These are phyloP conservation scores for Drosophila sturtevanti DNA, from an alignment of 1,140 invertebrate species.

Conservation along the genomic window DNA sequence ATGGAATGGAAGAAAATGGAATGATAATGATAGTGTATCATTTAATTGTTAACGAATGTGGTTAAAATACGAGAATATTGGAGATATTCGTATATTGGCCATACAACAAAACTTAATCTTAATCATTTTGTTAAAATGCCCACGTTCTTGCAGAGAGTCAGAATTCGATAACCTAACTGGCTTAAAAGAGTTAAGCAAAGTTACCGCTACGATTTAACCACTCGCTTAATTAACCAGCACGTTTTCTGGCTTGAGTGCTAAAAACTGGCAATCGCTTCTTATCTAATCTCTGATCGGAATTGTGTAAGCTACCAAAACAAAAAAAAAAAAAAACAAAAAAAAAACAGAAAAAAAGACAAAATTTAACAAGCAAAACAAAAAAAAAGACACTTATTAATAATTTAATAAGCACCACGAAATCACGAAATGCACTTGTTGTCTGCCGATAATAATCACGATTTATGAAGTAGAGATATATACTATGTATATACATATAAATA, in stretches of 20 bases:
- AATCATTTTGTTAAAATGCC: slow-evolving; percentile 3
- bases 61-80: background rate
- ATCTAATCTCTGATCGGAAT: slow-evolving; percentile 71
- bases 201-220: slow-evolving; percentile 1
- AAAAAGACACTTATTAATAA: slow-evolving; percentile 56
- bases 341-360: slow-evolving; percentile 7
- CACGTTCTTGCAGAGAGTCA: background rate
- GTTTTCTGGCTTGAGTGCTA: slow-evolving; percentile 46
- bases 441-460: slow-evolving; percentile 74
- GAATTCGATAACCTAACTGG: background rate
- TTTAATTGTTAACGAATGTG: too few species aligned
- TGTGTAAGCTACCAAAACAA: slow-evolving; percentile 55
- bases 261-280: slow-evolving; percentile 38
- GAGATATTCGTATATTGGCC: background rate
- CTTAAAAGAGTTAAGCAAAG: background rate
- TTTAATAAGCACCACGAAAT: slow-evolving; percentile 71
- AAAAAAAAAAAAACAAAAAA: slow-evolving; percentile 16
- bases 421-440: slow-evolving; percentile 64
- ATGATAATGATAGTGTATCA: too few species aligned
- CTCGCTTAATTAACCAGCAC: slow-evolving; percentile 62
- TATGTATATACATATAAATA: too few species aligned
- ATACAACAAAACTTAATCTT: background rate
- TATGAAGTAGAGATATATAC: slow-evolving; percentile 45
- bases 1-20: too few species aligned
- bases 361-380: too few species aligned